phyloP scores from a whole-genome alignment of 2,888 invertebrate genomes.

The Fragum fragum region DNA sequence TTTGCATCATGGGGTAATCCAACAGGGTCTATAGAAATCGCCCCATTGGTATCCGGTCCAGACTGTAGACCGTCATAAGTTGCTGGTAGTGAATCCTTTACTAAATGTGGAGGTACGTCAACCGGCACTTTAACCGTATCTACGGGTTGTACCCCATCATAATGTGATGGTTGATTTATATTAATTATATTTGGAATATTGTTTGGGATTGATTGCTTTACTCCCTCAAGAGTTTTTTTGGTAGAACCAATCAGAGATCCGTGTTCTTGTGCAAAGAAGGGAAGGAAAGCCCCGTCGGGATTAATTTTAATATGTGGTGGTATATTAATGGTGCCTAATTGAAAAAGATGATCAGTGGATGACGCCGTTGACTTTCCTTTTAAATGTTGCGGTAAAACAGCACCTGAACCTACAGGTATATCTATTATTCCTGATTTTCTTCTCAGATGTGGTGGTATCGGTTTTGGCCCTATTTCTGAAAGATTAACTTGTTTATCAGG shows the following conservation, averaged over 20 bases:
- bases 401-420: neutral
- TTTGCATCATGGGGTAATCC: neutral
- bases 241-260: neutral
- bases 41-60: neutral
- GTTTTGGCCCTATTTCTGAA: neutral
- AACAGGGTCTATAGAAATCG: neutral
- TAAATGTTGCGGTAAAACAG: neutral
- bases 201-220: neutral
- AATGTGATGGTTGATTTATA: neutral
- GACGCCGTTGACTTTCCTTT: neutral
- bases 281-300: neutral
- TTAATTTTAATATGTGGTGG: neutral
- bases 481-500: neutral
- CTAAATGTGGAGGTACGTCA: neutral
- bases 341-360: neutral
- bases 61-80: constrained; percentile 9
- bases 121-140: neutral
- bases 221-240: too few relatives aligned
- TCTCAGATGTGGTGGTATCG: neutral
- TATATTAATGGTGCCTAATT: neutral
- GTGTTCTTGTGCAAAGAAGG: neutral
- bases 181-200: neutral
- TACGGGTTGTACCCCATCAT: neutral
- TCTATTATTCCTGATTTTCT: neutral
- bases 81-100: neutral